Conservation (phyloP, 2,888 invertebrate species). For the Drosophila testacea region DNA sequence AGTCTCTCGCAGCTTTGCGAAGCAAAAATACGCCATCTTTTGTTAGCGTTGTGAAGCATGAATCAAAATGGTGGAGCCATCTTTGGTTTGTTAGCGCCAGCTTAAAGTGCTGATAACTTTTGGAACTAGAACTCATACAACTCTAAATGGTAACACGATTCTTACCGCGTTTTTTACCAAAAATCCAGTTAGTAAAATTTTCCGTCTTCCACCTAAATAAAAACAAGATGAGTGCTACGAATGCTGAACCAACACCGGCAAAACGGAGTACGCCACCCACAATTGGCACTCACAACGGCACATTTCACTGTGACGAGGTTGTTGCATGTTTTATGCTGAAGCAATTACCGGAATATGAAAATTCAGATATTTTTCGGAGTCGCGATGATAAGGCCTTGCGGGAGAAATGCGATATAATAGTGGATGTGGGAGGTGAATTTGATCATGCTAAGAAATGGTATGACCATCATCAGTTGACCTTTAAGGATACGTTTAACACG, state of each 20-base stretch:
- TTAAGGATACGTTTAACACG: slow-evolving; percentile 89
- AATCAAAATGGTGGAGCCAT: no score
- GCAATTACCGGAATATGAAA: slow-evolving; percentile 91
- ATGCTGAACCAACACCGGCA: slow-evolving; percentile 44
- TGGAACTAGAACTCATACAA: no score
- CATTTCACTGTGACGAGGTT: slow-evolving; percentile 83
- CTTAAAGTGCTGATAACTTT: no score
- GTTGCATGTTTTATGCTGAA: slow-evolving; percentile 97
- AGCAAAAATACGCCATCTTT: no score
- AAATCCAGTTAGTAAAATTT: neutral
- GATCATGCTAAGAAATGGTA: slow-evolving; percentile 91
- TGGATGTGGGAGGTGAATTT: slow-evolving; percentile 96
- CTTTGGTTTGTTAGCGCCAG: no score
- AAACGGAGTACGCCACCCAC: slow-evolving; percentile 54
- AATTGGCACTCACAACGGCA: slow-evolving; percentile 83
- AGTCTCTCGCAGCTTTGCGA: no score
- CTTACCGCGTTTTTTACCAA: slow-evolving; percentile 56
- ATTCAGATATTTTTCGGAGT: slow-evolving; percentile 92
- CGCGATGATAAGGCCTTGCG: slow-evolving; percentile 88
- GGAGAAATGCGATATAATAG: slow-evolving; percentile 93
- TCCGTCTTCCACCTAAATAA: neutral
- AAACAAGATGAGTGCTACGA: slow-evolving; percentile 43
- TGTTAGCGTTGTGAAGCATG: no score
- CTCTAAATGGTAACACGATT: slow-evolving; percentile 40
- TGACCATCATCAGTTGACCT: slow-evolving; percentile 97